Evolutionary conservation across 2,113 vertebrate genomes (phyloP).

Genomic region (Beaufortia kweichowensis): DNA sequence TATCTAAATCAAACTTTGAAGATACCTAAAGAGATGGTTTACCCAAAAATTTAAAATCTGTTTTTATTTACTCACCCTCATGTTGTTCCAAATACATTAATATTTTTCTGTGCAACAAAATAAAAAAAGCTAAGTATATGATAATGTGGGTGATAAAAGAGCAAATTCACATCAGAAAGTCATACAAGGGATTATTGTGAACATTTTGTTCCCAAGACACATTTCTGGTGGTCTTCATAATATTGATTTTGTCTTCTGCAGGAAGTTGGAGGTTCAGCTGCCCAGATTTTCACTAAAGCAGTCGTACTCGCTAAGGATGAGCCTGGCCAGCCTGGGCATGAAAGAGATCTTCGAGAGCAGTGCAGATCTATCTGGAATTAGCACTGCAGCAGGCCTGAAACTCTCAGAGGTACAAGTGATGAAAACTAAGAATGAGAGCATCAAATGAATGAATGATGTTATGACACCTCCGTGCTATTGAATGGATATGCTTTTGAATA

Average conservation of each 20-base stretch:
- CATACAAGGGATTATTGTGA: background rate
- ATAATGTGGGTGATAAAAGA: too few relatives aligned
- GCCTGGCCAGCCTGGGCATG: constrained; percentile 76
- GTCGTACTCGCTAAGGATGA: constrained; percentile 75
- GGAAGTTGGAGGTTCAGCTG: constrained; percentile 84
- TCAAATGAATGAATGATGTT: background rate
- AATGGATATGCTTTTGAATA: background rate
- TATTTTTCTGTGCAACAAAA: background rate
- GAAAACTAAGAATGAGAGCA: background rate
- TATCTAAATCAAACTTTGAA: background rate
- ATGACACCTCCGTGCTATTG: background rate
- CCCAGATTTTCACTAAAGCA: constrained; percentile 84
- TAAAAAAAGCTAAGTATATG: too few relatives aligned
- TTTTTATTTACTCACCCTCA: too few relatives aligned
- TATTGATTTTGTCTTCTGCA: constrained; percentile 55
- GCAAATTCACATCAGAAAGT: too few relatives aligned
- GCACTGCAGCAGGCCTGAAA: constrained; percentile 61
- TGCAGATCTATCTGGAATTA: constrained; percentile 77
- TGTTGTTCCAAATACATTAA: background rate
- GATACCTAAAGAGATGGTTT: background rate
- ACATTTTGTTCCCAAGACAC: too few relatives aligned
- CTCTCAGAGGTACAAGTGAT: constrained; percentile 76
- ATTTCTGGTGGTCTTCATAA: too few relatives aligned
- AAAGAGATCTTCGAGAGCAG: constrained; percentile 72
- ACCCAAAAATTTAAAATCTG: background rate